These are phyloP conservation scores for Flexamia atlantica DNA, from an alignment of 2,888 invertebrate species.

Conservation along the genomic window DNA sequence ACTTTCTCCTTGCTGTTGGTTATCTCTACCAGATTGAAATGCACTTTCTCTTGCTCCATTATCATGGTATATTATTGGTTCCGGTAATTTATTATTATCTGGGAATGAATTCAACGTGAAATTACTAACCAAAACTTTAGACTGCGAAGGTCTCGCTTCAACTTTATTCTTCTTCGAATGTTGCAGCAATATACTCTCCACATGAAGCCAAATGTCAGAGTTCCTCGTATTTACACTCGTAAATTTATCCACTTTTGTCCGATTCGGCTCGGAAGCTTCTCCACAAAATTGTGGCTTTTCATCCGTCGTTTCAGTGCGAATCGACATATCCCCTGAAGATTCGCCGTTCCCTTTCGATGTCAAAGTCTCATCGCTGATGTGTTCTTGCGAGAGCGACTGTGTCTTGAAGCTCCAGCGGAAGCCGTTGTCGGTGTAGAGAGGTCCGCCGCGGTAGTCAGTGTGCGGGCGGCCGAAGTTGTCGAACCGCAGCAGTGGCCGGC, in stretches of 20 bases:
- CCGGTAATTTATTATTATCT: background rate
- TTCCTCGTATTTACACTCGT: background rate
- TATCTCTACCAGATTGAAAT: background rate
- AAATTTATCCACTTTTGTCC: background rate
- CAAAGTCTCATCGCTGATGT: constrained; percentile 1
- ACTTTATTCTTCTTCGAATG: background rate
- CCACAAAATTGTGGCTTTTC: background rate
- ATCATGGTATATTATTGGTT: constrained; percentile 13
- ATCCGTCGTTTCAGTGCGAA: background rate
- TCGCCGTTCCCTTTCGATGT: background rate
- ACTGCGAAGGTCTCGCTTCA: background rate
- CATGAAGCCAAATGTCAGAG: constrained; percentile 2
- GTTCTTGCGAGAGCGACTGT: constrained; percentile 23
- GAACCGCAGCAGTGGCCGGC: constrained; percentile 29
- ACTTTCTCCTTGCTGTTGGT: background rate
- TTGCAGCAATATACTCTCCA: constrained; percentile 17
- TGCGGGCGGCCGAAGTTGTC: constrained; percentile 42
- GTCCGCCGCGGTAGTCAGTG: constrained; percentile 40
- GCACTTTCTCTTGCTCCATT: background rate
- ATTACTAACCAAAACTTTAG: background rate
- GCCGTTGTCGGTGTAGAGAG: constrained; percentile 41
- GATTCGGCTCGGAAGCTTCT: background rate
- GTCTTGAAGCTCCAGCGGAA: constrained; percentile 6
- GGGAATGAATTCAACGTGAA: background rate
- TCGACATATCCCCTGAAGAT: background rate